These are phyloP conservation scores for Sialis fuliginosa DNA, from an alignment of 2,888 invertebrate species.

Conservation along the genomic window DNA sequence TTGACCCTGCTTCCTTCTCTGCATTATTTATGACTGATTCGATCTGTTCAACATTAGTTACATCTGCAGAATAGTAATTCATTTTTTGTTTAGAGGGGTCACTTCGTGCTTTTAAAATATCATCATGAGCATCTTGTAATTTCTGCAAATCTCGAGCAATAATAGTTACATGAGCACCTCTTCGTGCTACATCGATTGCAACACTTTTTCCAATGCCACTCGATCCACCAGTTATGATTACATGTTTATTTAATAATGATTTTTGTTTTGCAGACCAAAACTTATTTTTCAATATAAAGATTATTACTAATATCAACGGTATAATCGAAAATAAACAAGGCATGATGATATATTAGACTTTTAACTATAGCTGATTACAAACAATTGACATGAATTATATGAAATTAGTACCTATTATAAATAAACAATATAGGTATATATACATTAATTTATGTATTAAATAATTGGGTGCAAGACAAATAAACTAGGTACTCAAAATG, in stretches of 20 bases:
- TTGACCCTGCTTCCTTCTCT: conserved; percentile 54
- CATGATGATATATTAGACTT: no score
- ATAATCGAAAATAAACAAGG: no score
- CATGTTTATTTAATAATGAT: conserved; percentile 33
- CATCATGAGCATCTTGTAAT: conserved; percentile 42
- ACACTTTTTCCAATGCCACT: conserved; percentile 85
- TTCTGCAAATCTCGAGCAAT: conserved; percentile 64
- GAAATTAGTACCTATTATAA: no score
- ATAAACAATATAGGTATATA: no score
- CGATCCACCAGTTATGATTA: conserved; percentile 81
- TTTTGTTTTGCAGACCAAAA: conserved; percentile 19
- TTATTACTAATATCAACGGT: background rate
- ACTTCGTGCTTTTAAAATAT: conserved; percentile 31
- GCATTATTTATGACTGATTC: conserved; percentile 32
- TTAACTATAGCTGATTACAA: no score
- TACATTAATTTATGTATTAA: no score
- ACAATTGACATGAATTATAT: no score
- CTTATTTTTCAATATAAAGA: background rate
- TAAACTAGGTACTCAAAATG: no score
- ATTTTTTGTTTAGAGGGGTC: conserved; percentile 36
- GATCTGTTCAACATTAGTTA: conserved; percentile 44
- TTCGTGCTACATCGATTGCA: conserved; percentile 55
- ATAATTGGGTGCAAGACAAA: no score
- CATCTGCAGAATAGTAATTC: conserved; percentile 47
- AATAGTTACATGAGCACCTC: conserved; percentile 81